These are phyloP conservation scores for Odontesthes bonariensis DNA, from an alignment of 2,113 vertebrate species.

Conservation along the genomic window DNA sequence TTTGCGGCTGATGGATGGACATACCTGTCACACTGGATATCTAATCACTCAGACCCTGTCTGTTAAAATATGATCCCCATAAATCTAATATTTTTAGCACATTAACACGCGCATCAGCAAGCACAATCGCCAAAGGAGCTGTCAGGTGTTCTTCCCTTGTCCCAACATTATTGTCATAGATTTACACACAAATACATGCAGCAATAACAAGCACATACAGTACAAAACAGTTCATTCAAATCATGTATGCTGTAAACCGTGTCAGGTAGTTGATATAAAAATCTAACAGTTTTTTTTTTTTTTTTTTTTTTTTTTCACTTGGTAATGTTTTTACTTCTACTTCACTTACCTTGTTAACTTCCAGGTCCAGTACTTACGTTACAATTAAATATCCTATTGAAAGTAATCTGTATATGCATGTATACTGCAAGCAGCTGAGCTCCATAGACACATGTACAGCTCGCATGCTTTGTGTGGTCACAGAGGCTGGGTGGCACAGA, in stretches of 20 bases:
- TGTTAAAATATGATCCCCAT: too few species aligned
- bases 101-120: slow-evolving; percentile 15
- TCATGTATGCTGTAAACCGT: too few species aligned
- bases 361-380: background rate
- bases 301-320: too few species aligned
- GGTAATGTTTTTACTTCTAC: too few species aligned
- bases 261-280: too few species aligned
- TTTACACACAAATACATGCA: too few species aligned
- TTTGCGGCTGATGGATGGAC: slow-evolving; percentile 64
- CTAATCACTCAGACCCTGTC: slow-evolving; percentile 41
- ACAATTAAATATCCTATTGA: background rate
- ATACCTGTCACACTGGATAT: slow-evolving; percentile 50
- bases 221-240: background rate
- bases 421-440: slow-evolving; percentile 1
- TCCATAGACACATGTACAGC: background rate
- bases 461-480: background rate
- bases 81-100: too few species aligned
- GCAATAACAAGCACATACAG: background rate
- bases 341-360: background rate
- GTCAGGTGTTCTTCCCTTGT: background rate
- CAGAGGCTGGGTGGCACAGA: background rate
- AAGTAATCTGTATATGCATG: background rate
- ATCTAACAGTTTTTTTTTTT: too few species aligned
- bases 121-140: background rate
- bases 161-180: background rate